A percentile compares a stretch with the other conserved stretches of the same genome.
Evolutionary conservation across 2,888 invertebrate species (phyloP).

Genomic region (Hypolimnas misippus): DNA sequence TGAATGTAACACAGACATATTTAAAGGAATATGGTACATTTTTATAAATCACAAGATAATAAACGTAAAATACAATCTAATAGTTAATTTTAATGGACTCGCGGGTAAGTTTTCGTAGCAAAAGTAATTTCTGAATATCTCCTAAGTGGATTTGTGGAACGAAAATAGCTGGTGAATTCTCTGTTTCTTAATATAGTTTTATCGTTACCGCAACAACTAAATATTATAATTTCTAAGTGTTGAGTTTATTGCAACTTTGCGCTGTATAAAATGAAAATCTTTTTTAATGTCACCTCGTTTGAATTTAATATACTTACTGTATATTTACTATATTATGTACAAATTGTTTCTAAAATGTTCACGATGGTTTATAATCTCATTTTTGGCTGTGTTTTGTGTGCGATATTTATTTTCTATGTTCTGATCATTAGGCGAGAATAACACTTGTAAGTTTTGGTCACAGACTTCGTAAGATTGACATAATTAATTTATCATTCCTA

Average conservation of each 20-base stretch:
- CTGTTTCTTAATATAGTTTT: conserved; percentile 6
- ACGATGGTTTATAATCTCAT: no score
- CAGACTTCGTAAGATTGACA: no score
- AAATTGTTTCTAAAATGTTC: no score
- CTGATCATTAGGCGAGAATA: no score
- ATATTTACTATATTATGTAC: no score
- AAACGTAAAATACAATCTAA: neutral
- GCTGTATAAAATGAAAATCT: neutral
- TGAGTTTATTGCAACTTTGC: conserved; percentile 1
- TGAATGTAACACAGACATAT: no score
- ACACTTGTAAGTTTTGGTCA: no score
- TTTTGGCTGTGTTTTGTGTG: no score
- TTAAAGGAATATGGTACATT: no score
- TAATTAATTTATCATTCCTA: no score
- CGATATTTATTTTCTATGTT: no score
- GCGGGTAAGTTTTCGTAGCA: conserved; percentile 16
- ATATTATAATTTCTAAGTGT: neutral
- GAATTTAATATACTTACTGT: neutral
- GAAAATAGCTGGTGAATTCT: conserved; percentile 7
- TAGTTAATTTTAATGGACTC: conserved; percentile 30
- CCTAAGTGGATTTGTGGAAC: neutral
- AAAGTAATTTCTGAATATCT: conserved; percentile 7
- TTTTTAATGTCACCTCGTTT: neutral
- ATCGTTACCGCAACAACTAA: neutral
- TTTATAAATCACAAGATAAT: neutral